phyloP scores from a whole-genome alignment of 2,113 vertebrate genomes.

The Myodes glareolus region DNA sequence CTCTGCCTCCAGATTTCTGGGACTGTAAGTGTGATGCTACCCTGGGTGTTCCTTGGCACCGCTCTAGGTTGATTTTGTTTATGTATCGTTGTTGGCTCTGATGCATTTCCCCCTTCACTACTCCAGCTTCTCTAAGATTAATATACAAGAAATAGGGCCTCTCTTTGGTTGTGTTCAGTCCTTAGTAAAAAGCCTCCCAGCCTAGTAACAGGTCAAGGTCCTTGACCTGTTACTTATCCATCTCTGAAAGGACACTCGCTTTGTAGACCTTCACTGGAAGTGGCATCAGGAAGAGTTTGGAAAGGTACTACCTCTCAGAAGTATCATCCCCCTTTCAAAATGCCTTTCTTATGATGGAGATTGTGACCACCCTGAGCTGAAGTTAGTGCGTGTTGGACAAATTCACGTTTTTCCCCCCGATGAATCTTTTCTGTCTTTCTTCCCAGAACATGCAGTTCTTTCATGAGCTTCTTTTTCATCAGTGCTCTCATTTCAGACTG shows the following conservation, averaged over 20 bases:
- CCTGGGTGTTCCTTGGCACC: not conserved
- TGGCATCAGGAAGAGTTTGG: not conserved
- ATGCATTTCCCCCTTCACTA: not conserved
- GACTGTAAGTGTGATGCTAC: not conserved
- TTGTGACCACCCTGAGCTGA: not conserved
- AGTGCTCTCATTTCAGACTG: not conserved
- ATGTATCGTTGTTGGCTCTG: not conserved
- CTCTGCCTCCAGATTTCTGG: not conserved
- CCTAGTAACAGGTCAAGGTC: not conserved
- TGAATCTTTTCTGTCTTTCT: not conserved
- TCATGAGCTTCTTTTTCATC: not conserved
- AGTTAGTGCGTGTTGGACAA: not conserved
- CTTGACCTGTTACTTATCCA: not conserved
- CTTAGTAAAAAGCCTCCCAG: rapidly evolving
- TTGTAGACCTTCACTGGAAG: not conserved
- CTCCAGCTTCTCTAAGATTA: not conserved
- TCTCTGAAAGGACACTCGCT: not conserved
- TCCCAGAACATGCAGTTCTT: not conserved
- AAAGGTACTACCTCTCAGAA: not conserved
- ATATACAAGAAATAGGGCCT: too few relatives aligned
- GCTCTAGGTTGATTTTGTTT: not conserved
- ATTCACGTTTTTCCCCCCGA: not conserved
- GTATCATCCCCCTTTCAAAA: not conserved
- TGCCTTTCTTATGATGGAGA: not conserved
- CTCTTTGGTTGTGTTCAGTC: not conserved